These are phyloP conservation scores for Ovibos moschatus DNA, from an alignment of 2,113 vertebrate genomes.

Conservation along the genomic window DNA sequence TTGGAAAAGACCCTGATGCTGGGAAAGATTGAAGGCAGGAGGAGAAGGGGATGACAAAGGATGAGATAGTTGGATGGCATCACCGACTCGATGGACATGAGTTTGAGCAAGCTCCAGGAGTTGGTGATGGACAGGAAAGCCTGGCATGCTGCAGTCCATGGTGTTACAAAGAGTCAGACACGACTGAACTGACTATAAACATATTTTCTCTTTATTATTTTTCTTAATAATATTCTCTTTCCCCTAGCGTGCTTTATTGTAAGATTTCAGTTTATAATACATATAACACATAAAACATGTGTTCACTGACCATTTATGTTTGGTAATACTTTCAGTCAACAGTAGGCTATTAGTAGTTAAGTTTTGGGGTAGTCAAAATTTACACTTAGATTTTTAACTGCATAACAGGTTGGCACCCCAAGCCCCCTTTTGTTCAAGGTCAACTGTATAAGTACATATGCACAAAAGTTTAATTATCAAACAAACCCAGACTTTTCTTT, in stretches of 20 bases:
- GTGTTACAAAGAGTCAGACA: not conserved
- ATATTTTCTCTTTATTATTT: not conserved
- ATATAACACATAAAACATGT: not conserved
- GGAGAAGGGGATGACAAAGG: not conserved
- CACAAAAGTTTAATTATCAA: not conserved
- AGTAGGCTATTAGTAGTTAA: not conserved
- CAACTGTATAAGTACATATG: not conserved
- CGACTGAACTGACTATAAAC: not conserved
- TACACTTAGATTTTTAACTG: not conserved
- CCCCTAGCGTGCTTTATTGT: not conserved
- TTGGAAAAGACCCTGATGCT: not conserved
- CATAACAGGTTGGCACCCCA: not conserved
- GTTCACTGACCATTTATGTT: not conserved
- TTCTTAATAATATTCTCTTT: not conserved
- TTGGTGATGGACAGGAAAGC: not conserved
- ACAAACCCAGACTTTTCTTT: not conserved
- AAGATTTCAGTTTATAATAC: not conserved
- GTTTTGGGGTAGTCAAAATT: not conserved
- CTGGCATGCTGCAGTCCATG: not conserved
- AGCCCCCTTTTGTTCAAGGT: not conserved
- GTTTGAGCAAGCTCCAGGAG: not conserved
- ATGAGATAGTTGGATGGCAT: not conserved
- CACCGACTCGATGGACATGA: fast-evolving
- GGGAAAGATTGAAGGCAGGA: not conserved
- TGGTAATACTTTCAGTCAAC: not conserved